phyloP scores from a whole-genome alignment of 1,140 invertebrate genomes.

The Kradibia gibbosae region DNA sequence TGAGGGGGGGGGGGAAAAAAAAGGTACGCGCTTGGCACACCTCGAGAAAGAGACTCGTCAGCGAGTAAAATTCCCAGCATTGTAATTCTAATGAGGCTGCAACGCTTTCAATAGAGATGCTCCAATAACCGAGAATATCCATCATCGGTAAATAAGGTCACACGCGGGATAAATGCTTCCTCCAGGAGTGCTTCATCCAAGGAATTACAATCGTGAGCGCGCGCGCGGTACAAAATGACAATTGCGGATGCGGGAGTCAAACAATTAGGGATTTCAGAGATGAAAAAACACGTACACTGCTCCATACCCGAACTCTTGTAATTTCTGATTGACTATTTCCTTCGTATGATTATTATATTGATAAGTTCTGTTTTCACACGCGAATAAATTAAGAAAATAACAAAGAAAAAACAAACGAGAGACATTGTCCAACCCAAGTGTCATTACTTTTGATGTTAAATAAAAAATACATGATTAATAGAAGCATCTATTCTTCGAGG shows the following conservation, averaged over 20 bases:
- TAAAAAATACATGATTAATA: slow-evolving; percentile 72
- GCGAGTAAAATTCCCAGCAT: not conserved
- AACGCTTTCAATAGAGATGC: not conserved
- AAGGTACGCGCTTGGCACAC: too few relatives aligned
- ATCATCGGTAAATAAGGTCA: not conserved
- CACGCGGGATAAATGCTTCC: slow-evolving; percentile 48
- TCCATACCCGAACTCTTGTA: slow-evolving; percentile 63
- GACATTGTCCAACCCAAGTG: slow-evolving; percentile 72
- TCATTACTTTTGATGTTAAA: slow-evolving; percentile 73
- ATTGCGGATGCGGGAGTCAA: slow-evolving; percentile 33
- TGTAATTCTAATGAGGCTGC: not conserved
- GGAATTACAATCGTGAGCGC: slow-evolving; percentile 47
- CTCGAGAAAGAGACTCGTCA: too few relatives aligned
- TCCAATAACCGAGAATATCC: not conserved
- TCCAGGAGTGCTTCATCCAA: not conserved
- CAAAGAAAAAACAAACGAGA: slow-evolving; percentile 61
- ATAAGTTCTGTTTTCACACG: slow-evolving; percentile 69
- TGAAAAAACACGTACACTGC: slow-evolving; percentile 58
- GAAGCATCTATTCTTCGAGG: slow-evolving; percentile 50
- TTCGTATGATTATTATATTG: slow-evolving; percentile 66
- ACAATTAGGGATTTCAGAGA: slow-evolving; percentile 31
- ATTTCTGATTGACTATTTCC: slow-evolving; percentile 65
- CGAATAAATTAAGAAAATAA: slow-evolving; percentile 61
- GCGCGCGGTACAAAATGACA: slow-evolving; percentile 45
- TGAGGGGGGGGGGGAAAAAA: not conserved